Evolutionary conservation across 2,888 invertebrate genomes (phyloP).

Genomic region (Tetheella fluctuosa): DNA sequence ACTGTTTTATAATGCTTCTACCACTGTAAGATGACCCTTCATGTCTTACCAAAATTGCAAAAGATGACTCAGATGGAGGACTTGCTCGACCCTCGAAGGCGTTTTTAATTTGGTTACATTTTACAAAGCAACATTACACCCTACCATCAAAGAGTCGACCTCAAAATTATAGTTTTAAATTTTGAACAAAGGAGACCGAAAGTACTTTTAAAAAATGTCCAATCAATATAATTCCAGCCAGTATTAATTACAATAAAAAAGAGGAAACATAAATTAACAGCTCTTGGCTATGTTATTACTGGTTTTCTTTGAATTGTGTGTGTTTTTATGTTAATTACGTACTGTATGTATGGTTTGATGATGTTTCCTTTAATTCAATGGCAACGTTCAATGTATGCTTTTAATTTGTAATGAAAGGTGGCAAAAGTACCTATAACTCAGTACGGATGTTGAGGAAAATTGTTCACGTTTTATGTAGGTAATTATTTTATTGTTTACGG

Average conservation of each 20-base stretch:
- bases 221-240: constrained; percentile 34
- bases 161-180: constrained; percentile 68
- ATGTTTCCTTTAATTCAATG: constrained; percentile 22
- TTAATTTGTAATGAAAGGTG: constrained; percentile 3
- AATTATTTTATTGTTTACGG: constrained; percentile 71
- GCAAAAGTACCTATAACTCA: not conserved
- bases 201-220: constrained; percentile 38
- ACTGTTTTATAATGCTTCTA: constrained; percentile 60
- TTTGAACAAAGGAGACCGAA: constrained; percentile 59
- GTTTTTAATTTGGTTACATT: constrained; percentile 59
- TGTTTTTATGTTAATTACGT: constrained; percentile 47
- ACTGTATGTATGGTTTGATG: constrained; percentile 34
- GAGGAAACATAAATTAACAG: constrained; percentile 64
- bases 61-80: constrained; percentile 40
- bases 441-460: constrained; percentile 5
- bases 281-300: constrained; percentile 62
- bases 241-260: constrained; percentile 61
- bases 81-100: constrained; percentile 38
- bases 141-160: constrained; percentile 58
- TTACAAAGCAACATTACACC: constrained; percentile 58
- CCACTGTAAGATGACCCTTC: constrained; percentile 46
- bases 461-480: constrained; percentile 20
- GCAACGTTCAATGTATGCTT: not conserved
- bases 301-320: constrained; percentile 51
- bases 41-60: constrained; percentile 34